Base-by-base conservation (phyloP, 2,888 invertebrate genomes). In the Pherbina coryleti region DNA sequence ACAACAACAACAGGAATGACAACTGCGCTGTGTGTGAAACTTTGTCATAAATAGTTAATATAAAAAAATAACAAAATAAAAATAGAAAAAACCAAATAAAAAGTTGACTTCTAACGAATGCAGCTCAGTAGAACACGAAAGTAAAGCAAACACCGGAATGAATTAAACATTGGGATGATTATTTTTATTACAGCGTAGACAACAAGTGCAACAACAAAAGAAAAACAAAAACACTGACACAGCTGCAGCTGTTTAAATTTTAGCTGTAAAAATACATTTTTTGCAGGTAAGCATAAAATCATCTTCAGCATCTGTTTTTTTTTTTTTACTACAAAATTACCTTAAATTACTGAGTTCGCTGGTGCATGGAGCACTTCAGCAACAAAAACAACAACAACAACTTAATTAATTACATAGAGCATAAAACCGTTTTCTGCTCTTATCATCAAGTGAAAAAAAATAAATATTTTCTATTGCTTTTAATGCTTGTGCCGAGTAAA, bases 51-150 rank as follows among this genome's bases (percentile, higher is more conserved):
- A 19, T 22, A 70, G 25, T 28, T n/a, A 9, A 19, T 19, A 19
- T 19, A 66, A 28, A 25, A 51, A 25, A 51, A 28, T 70, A 51
- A 17, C 19, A 25, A 64, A 66, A 53, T 49, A 49, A 70, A 25
- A 64, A 66, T n/a, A 70, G 11, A 49, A 69, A 25, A 28, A 34
- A 1, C 0, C 31, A 9, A 34, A 19, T 19, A 66, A 70, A 25
- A 51, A 51, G 28, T n/a, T 70, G 28, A n/a, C 31, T 70, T 22
- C 22, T 51, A 51, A n/a, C 31, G 70, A 70, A 70, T 70, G 70
- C 70, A 70, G 70, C 70, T 70, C 70, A 70, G 70, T 70, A 70
- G 70, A 70, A 70, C 70, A 70, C 53, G 51, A 70, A 70, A 70
- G 49, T 28, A 51, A 70, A 70, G 31, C 70, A 70, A 49, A 51